These are phyloP conservation scores for Horisme vitalbata DNA, from an alignment of 2,888 invertebrate genomes.

Conservation along the genomic window DNA sequence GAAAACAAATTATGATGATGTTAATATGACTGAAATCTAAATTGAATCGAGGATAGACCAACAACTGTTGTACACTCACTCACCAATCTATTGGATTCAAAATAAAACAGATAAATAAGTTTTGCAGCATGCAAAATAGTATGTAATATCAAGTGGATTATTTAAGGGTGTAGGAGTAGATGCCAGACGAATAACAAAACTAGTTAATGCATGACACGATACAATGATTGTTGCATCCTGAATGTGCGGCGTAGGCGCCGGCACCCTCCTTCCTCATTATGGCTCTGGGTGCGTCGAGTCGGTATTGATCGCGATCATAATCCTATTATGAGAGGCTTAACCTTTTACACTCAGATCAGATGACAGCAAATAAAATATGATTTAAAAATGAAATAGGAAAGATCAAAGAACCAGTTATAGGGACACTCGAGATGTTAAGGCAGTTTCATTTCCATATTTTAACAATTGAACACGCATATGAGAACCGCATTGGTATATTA, in stretches of 20 bases:
- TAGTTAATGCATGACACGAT: conserved; percentile 36
- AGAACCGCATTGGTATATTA: not conserved
- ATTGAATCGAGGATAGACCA: conserved; percentile 13
- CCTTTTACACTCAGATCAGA: conserved; percentile 12
- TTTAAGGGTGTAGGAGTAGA: conserved; percentile 30
- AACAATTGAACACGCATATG: conserved; percentile 5
- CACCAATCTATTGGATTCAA: not conserved
- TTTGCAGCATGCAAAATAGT: not conserved
- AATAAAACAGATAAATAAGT: not conserved
- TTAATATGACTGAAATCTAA: conserved; percentile 15
- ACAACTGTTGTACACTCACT: not conserved
- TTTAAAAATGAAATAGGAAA: conserved; percentile 3
- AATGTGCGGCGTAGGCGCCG: conserved; percentile 56
- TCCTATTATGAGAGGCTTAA: conserved; percentile 27
- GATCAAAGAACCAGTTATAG: conserved; percentile 1
- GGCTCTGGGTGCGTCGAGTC: conserved; percentile 42
- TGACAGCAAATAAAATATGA: conserved; percentile 4
- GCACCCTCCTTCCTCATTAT: conserved; percentile 78
- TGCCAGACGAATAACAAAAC: conserved; percentile 30
- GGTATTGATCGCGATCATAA: conserved; percentile 32
- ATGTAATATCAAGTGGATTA: conserved; percentile 21
- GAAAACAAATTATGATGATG: conserved; percentile 13
- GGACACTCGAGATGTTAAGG: conserved; percentile 1
- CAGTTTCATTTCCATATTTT: conserved; percentile 10
- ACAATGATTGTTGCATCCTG: conserved; percentile 72